Evolutionary conservation across 2,113 vertebrate species (phyloP).

Genomic region (Melanostigma gelatinosum): DNA sequence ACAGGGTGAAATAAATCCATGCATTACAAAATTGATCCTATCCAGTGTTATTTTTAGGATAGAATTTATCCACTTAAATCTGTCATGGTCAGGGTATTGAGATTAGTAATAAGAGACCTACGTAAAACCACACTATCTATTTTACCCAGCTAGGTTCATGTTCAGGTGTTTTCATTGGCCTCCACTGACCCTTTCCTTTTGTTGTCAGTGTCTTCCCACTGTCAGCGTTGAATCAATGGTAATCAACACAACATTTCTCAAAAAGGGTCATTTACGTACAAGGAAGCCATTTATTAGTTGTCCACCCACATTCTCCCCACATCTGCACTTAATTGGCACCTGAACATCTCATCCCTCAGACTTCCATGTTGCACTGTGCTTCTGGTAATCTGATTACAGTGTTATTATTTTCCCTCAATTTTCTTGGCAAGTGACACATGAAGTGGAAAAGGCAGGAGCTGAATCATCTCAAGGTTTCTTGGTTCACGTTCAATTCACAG

Average conservation of each 20-base stretch:
- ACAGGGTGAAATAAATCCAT: neutral
- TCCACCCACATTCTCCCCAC: constrained; percentile 7
- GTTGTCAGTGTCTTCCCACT: neutral
- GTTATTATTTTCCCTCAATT: constrained; percentile 35
- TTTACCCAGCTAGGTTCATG: neutral
- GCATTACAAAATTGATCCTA: neutral
- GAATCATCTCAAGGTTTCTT: constrained; percentile 34
- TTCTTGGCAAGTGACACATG: constrained; percentile 41
- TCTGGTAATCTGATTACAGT: constrained; percentile 16
- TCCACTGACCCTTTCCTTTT: neutral
- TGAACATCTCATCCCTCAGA: constrained; percentile 6
- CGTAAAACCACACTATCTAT: neutral
- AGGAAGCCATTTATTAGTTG: constrained; percentile 14
- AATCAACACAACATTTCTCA: neutral
- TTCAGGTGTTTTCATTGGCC: neutral
- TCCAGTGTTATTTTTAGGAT: neutral
- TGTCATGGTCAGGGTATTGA: neutral
- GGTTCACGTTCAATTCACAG: constrained; percentile 27
- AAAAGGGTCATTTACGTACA: neutral
- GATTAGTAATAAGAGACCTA: neutral
- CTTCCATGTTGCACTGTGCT: neutral
- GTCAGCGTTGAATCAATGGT: neutral
- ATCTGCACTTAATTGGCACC: constrained; percentile 18
- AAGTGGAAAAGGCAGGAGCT: constrained; percentile 30
- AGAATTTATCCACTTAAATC: neutral